These are phyloP conservation scores for Podarcis lilfordi DNA, from an alignment of 2,797 vertebrate genomes.

Conservation along the genomic window DNA sequence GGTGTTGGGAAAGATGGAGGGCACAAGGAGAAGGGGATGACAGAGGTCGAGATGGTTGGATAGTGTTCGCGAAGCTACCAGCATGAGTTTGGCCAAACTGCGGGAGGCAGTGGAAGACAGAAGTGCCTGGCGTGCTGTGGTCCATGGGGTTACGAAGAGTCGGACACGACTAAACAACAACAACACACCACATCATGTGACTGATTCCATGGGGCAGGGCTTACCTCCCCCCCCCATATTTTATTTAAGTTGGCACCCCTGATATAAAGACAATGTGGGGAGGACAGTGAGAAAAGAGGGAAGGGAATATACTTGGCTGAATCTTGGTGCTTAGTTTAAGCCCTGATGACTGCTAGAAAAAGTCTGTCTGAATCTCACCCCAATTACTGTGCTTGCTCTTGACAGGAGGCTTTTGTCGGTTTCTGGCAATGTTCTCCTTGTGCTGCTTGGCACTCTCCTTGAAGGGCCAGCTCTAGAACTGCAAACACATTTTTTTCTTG, in stretches of 20 bases:
- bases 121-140: too few species aligned
- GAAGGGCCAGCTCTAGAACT: constrained; percentile 2
- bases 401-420: background rate
- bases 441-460: background rate
- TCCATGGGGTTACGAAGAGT: too few species aligned
- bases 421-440: background rate
- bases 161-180: too few species aligned
- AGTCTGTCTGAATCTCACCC: background rate
- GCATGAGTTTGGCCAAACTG: too few species aligned
- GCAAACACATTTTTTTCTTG: background rate
- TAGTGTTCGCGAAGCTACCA: too few species aligned
- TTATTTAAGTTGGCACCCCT: background rate
- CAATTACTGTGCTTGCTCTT: background rate
- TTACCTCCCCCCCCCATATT: too few species aligned
- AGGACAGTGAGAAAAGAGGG: background rate
- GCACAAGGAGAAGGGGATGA: too few species aligned
- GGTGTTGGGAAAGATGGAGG: too few species aligned
- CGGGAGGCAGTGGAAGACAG: too few species aligned
- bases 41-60: too few species aligned
- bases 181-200: too few species aligned
- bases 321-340: background rate
- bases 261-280: background rate
- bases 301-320: background rate
- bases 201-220: too few species aligned
- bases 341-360: background rate